Evolutionary conservation across 2,113 vertebrate species (phyloP).

Genomic region (Apaloderma vittatum): DNA sequence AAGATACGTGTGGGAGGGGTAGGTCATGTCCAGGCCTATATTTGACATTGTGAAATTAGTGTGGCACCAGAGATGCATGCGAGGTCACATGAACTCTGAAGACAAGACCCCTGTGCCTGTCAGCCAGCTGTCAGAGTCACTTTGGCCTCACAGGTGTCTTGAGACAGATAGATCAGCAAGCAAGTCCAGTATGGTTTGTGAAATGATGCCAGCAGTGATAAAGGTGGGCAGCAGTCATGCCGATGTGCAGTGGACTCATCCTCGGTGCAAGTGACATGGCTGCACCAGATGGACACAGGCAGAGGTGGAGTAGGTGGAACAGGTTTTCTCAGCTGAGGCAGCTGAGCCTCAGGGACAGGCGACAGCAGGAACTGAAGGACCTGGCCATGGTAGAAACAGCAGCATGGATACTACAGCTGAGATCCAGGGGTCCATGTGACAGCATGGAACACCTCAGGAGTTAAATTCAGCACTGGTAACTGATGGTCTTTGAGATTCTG

Average conservation of each 20-base stretch:
- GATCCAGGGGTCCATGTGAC: not conserved
- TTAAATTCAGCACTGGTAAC: not conserved
- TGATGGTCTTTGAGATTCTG: not conserved
- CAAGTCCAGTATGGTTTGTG: not conserved
- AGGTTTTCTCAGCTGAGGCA: not conserved
- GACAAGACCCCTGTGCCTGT: not conserved
- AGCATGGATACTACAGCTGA: not conserved
- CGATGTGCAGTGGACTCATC: constrained; percentile 12
- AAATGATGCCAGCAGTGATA: not conserved
- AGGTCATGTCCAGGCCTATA: not conserved
- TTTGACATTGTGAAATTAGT: not conserved
- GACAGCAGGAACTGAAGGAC: not conserved
- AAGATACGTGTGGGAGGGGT: not conserved
- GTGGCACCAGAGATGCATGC: not conserved
- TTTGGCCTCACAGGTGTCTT: not conserved
- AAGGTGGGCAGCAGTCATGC: not conserved
- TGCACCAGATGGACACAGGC: not conserved
- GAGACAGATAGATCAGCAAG: not conserved
- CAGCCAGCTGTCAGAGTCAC: not conserved
- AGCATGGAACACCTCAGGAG: accelerated
- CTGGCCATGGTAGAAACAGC: accelerated
- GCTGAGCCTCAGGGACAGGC: not conserved
- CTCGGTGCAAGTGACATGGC: accelerated
- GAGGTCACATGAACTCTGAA: not conserved
- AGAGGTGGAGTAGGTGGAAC: not conserved